A percentile compares a stretch with the other conserved stretches of the same genome.
Conservation (phyloP, 2,797 vertebrate genomes). For the Caiman crocodilus region DNA sequence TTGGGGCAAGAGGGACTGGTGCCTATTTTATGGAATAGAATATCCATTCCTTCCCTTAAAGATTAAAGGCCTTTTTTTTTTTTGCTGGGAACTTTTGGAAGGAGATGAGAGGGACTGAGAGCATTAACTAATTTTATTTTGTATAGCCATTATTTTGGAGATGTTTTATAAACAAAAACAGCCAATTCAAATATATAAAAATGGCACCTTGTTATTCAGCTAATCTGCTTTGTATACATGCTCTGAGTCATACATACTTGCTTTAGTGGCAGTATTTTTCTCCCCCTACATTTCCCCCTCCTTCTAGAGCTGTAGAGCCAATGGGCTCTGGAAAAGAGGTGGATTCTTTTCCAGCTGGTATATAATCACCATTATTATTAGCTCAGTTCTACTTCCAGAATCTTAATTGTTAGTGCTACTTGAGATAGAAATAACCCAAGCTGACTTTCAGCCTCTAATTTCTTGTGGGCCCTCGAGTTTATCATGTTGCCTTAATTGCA, state of each 20-base stretch:
- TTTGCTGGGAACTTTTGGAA: background rate
- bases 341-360: background rate
- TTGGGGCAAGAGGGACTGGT: background rate
- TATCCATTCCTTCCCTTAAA: background rate
- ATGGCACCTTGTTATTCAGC: background rate
- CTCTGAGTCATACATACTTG: constrained; percentile 19
- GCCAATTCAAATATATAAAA: constrained; percentile 13
- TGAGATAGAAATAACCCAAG: background rate
- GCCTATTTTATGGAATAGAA: background rate
- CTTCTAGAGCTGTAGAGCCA: constrained; percentile 1
- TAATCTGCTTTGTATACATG: constrained; percentile 19
- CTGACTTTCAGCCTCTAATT: background rate
- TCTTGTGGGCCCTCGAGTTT: background rate
- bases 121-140: background rate
- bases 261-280: constrained; percentile 27
- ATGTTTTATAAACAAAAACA: background rate
- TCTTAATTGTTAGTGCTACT: background rate
- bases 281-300: background rate
- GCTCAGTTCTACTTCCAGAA: background rate
- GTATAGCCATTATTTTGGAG: background rate
- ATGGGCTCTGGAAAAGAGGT: background rate
- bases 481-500: background rate
- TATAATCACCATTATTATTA: background rate
- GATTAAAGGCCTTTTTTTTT: background rate
- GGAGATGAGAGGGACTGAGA: background rate